Conservation (phyloP, 2,888 invertebrate species). For the Patella ulyssiponensis region DNA sequence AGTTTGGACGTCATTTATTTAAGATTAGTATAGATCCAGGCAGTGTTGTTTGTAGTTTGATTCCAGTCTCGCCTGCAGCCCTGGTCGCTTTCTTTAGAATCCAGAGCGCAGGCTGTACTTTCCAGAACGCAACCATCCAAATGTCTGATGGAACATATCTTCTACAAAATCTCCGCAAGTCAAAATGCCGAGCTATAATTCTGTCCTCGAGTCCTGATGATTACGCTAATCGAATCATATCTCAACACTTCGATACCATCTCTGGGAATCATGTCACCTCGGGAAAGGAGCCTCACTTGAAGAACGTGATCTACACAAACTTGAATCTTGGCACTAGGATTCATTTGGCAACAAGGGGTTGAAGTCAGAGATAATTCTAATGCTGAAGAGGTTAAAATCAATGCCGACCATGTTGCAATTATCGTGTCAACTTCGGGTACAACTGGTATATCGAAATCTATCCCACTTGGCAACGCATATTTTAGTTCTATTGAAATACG, state of each 20-base stretch:
- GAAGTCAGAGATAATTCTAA: neutral
- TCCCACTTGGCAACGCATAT: no score
- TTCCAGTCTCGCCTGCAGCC: conserved; percentile 15
- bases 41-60: conserved; percentile 11
- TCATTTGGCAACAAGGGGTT: neutral
- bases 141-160: conserved; percentile 16
- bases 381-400: neutral
- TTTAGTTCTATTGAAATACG: no score
- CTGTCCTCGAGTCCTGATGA: neutral
- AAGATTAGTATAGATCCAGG: conserved; percentile 14
- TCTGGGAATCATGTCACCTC: neutral
- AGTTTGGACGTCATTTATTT: conserved; percentile 1
- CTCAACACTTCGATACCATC: neutral
- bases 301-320: neutral
- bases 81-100: conserved; percentile 13
- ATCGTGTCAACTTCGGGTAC: neutral
- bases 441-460: neutral
- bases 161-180: neutral
- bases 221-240: neutral
- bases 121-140: neutral
- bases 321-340: neutral
- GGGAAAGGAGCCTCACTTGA: neutral
- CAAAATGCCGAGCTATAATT: neutral
- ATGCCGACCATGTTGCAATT: neutral
- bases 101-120: conserved; percentile 4